A percentile compares a stretch with the other conserved stretches of the same genome.
phyloP scores from a whole-genome alignment of 1,140 invertebrate genomes.

The Phortica variegata region DNA sequence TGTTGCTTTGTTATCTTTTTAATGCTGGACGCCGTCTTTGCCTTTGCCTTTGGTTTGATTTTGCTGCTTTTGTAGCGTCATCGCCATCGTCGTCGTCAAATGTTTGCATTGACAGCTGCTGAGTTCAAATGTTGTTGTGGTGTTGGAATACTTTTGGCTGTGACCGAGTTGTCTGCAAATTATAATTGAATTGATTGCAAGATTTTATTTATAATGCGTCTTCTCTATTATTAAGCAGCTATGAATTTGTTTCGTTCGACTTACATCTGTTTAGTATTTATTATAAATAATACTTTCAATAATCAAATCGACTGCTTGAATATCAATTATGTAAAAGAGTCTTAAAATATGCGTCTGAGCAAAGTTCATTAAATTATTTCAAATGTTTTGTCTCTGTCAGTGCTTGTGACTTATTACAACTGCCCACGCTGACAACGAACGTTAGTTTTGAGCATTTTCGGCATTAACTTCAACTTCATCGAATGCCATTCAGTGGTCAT shows the following conservation, averaged over 20 bases:
- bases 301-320: too few relatives aligned
- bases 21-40: slow-evolving; percentile 9
- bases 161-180: slow-evolving; percentile 31
- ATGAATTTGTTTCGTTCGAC: too few relatives aligned
- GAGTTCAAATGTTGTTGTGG: slow-evolving; percentile 9
- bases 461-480: not conserved
- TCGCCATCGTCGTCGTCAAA: slow-evolving; percentile 18
- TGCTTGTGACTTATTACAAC: slow-evolving; percentile 35
- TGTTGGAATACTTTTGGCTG: too few relatives aligned
- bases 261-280: too few relatives aligned
- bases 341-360: too few relatives aligned
- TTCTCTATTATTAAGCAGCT: too few relatives aligned
- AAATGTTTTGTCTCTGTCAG: slow-evolving; percentile 36
- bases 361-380: slow-evolving; percentile 49
- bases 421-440: not conserved
- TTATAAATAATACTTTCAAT: too few relatives aligned
- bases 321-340: too few relatives aligned
- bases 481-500: slow-evolving; percentile 27
- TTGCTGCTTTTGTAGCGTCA: too few relatives aligned
- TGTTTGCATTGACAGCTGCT: slow-evolving; percentile 18
- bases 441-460: too few relatives aligned
- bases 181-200: slow-evolving; percentile 54
- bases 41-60: slow-evolving; percentile 27
- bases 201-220: too few relatives aligned
- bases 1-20: not conserved